phyloP scores from a whole-genome alignment of 2,113 vertebrate genomes.

The Furnarius figulus region DNA sequence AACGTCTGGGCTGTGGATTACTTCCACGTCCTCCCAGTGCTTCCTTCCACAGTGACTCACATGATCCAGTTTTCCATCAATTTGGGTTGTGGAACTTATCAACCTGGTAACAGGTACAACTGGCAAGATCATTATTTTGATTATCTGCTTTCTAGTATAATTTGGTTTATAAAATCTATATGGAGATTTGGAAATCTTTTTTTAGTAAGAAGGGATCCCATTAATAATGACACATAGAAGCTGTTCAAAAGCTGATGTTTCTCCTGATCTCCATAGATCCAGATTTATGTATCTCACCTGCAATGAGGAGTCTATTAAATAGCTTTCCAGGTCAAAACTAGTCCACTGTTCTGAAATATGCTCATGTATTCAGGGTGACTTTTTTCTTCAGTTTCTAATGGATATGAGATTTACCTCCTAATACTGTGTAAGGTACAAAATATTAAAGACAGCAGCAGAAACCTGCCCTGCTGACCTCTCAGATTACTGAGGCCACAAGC shows the following conservation, averaged over 20 bases:
- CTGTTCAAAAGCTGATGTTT: not conserved
- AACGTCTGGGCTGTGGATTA: conserved; percentile 96
- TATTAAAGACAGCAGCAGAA: not conserved
- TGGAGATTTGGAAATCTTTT: not conserved
- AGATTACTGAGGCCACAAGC: not conserved
- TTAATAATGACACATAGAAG: not conserved
- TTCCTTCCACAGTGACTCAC: conserved; percentile 88
- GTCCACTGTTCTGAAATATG: not conserved
- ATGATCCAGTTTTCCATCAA: conserved; percentile 97
- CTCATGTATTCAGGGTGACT: not conserved
- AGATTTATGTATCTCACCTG: not conserved
- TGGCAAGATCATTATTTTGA: not conserved
- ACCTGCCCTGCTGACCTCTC: not conserved
- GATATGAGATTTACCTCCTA: not conserved
- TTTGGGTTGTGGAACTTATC: conserved; percentile 94
- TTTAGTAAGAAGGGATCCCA: not conserved
- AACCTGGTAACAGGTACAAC: conserved; percentile 92
- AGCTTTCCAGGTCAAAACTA: not conserved
- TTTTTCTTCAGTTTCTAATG: not conserved
- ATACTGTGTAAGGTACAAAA: not conserved
- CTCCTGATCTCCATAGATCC: not conserved
- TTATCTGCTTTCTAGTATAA: not conserved
- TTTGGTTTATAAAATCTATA: not conserved
- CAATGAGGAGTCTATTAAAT: not conserved
- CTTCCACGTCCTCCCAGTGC: conserved; percentile 90